Evolutionary conservation across 2,888 invertebrate species (phyloP), one percentile per base, ranked within the genome.

Genomic region (Drosophila acutilabella): DNA sequence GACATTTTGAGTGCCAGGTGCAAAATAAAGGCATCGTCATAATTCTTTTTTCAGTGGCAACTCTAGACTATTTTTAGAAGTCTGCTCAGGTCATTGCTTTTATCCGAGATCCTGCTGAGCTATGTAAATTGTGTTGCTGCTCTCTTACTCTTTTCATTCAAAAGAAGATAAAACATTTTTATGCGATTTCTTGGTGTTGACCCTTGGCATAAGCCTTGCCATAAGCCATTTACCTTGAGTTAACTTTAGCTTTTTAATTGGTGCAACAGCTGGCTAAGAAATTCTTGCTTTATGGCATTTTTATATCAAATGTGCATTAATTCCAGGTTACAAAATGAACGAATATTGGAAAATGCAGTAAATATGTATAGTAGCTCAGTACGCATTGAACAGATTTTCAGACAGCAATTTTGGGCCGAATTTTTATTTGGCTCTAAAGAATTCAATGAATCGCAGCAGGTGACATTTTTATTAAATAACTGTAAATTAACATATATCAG

Each of bases 81-180:
- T 47, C 45, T 64, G 73, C 89, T 89, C 69, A 82, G 89, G 75
- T 89, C 81, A 68, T 79, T 78, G 83, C 88, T 88, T 81, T 91
- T 90, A 77, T 89, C 86, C 78, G 88, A 33, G 8, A n/a, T 38
- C 62, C 85, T 7, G 6, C 11, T 23, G 20, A 30, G 47, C 38
- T 48, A 58, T 36, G 33, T 50, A 44, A 56, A 52, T 40, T 20
- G 50, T 44, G 42, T 38, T 30, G 40, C 26, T 26, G 57, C 42
- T 45, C 71, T 60, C 71, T 60, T 23, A 52, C 71, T 38, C 26
- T 7, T 8, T 7, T n/a, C 1, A 6, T 7, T 2, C 26, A 26
- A n/a, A 33, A 38, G 36, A 30, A 26, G 30, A 54, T 51, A 50
- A 74, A 62, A 79, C 64, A 71, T 77, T 64, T 80, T 75, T 48